Evolutionary conservation across 2,888 invertebrate genomes (phyloP).

Genomic region (Tyria jacobaeae): DNA sequence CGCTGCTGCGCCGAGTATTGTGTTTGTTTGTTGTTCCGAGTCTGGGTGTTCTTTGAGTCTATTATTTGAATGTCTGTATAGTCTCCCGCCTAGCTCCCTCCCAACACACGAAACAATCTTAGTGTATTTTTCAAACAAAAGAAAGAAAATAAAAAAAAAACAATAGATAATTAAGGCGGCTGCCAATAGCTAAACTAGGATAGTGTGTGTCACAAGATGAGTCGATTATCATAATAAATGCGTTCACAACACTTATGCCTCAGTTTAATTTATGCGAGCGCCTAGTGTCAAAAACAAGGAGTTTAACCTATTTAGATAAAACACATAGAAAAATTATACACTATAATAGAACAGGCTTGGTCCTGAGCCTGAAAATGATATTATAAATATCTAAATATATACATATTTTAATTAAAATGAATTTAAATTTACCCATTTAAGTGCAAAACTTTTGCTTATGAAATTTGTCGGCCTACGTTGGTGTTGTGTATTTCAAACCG

Average conservation of each 20-base stretch:
- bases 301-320: conserved; percentile 38
- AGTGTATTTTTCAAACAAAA: conserved; percentile 12
- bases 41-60: too few species aligned
- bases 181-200: conserved; percentile 31
- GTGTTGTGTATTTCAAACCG: too few species aligned
- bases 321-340: conserved; percentile 45
- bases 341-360: conserved; percentile 35
- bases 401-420: too few species aligned
- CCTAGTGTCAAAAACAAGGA: conserved; percentile 39
- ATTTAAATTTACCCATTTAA: too few species aligned
- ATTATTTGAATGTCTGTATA: too few species aligned
- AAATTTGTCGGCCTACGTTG: too few species aligned
- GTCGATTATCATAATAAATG: conserved; percentile 44
- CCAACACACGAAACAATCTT: too few species aligned
- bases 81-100: too few species aligned
- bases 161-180: conserved; percentile 21
- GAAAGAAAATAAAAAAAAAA: conserved; percentile 6
- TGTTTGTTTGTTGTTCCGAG: too few species aligned
- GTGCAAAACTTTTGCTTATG: too few species aligned
- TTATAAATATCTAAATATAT: conserved; percentile 16
- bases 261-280: conserved; percentile 45
- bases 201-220: conserved; percentile 35
- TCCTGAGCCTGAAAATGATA: conserved; percentile 34
- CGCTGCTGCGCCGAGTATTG: too few species aligned
- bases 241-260: conserved; percentile 38